Base-by-base conservation (phyloP, 1,140 invertebrate genomes). In the Hylaeus volcanicus region DNA sequence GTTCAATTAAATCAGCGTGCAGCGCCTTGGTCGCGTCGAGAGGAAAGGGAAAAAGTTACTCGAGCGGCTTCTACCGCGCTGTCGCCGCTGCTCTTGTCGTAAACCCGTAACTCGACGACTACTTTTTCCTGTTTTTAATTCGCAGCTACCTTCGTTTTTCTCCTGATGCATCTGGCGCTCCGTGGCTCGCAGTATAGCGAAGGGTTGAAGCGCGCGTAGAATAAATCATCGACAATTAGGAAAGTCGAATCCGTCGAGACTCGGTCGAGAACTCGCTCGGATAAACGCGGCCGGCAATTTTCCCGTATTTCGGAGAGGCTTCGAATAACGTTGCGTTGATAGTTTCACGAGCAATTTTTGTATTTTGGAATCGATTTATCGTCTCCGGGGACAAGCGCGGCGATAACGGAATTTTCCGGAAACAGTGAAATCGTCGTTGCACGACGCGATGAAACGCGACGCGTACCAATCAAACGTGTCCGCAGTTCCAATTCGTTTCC, bases 1-100 rank as follows among this genome's bases (percentile, higher is more conserved):
- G 48, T 78, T 78, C 76, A 72, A 78, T 78, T 78, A 72, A 78
- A 78, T 72, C 56, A n/a, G 14, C 63, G 3, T 11, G 51, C 6
- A 51, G 45, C 58, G 68, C 39, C 68, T 11, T 39, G 45, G 3
- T 61, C 37, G 45, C 9, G 8, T 12, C 26, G 26, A 8, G 26
- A 43, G 48, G 14, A 5, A 15, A 11, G 14, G 68, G 26, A 41
- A 41, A 64, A 64, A 64, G 61, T 64, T 64, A 43, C 12, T 56
- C n/a, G 37, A 37, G 9, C 61, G 39, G 55, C 15, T 65, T 64
- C 4, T 37, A 56, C 4, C 37, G 26, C 66, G 45, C 4, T 12
- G n/a, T 15, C 15, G 11, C 15, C 8, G 5, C 39, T 39, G 39
- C 53, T 37, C n/a, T 55, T 12, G 61, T 63, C 61, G 61, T 63